Base-by-base conservation (phyloP, 2,888 invertebrate species). In the Lithophane semibrunnea region DNA sequence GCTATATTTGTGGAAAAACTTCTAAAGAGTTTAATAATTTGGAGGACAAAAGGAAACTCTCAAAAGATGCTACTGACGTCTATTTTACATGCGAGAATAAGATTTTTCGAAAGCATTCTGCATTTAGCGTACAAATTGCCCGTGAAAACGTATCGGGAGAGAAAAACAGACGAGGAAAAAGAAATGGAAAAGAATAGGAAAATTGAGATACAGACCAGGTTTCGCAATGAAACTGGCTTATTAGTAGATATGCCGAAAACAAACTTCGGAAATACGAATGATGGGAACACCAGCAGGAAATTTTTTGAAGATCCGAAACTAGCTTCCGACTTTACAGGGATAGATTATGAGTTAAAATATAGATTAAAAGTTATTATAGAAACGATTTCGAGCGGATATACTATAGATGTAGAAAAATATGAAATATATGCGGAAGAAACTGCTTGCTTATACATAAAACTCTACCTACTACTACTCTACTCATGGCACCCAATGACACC, bases 201-300 rank as follows among this genome's bases (percentile, higher is more conserved):
- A 47, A 44, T n/a, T 12, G 64, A 64, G 12, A 64, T 64, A 21
- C 64, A 64, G n/a, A 42, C 21, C 42, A 65, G 64, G 44, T 24
- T 47, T 65, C 44, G 44, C 3, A 65, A 44, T n/a, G 64, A 65
- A 65, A 65, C 64, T n/a, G 64, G 64, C 13, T n/a, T 49, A 49
- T 49, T 49, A 49, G 49, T 49, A 16, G n/a, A 65, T 16, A 65
- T 65, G 44, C 64, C 44, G 13, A 49, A 66, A 24, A 10, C 24
- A 10, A 66, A 47, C 47, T 66, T 49, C 18, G 49, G 49, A 18
- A 66, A 66, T 12, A 66, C 24, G 1, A 66, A 66, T 66, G 66
- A 66, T 29, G 66, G 66, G 5, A 49, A 66, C 18, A 66, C 66
- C 18, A 49, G 66, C 66, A 24, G 66, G 37, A 37, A 4, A 37